Conservation (phyloP, 92 coral and sea anemone genomes). For the Palythoa caribaeorum region DNA sequence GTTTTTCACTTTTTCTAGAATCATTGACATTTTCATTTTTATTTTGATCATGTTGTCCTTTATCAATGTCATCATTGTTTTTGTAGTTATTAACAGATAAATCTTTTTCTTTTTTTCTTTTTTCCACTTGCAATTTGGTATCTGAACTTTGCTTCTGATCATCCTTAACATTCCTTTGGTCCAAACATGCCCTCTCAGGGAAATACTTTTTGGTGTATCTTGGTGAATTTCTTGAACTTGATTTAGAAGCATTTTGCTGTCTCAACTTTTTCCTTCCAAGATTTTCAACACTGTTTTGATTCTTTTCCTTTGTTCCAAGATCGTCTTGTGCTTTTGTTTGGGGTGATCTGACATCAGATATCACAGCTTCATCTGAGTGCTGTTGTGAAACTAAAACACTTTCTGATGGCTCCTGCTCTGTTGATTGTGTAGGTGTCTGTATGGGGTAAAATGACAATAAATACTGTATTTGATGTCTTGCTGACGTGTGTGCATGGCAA, state of each 20-base stretch:
- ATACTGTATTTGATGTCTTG: too few species aligned
- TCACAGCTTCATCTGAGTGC: not conserved
- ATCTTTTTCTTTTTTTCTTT: not conserved
- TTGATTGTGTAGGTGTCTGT: conserved; percentile 19
- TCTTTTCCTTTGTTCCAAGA: conserved; percentile 9
- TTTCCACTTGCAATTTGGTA: not conserved
- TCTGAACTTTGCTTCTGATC: not conserved
- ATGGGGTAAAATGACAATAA: not conserved
- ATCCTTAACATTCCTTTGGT: not conserved
- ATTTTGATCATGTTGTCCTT: not conserved
- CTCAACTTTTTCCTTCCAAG: conserved; percentile 14
- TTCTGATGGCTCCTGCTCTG: not conserved
- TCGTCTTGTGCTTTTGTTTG: not conserved
- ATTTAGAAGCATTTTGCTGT: not conserved
- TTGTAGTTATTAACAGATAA: not conserved
- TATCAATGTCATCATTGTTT: not conserved
- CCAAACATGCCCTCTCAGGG: not conserved
- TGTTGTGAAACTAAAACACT: not conserved
- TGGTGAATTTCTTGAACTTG: conserved; percentile 11
- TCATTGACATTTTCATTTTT: not conserved
- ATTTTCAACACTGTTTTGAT: not conserved
- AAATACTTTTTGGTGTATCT: not conserved
- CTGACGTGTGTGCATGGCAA: too few species aligned
- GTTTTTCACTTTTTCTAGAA: not conserved
- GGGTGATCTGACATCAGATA: conserved; percentile 3